Percentiles rank a stretch among this genome's conserved stretches.
phyloP scores from a whole-genome alignment of 2,113 vertebrate genomes.

The Heloderma charlesbogerti region DNA sequence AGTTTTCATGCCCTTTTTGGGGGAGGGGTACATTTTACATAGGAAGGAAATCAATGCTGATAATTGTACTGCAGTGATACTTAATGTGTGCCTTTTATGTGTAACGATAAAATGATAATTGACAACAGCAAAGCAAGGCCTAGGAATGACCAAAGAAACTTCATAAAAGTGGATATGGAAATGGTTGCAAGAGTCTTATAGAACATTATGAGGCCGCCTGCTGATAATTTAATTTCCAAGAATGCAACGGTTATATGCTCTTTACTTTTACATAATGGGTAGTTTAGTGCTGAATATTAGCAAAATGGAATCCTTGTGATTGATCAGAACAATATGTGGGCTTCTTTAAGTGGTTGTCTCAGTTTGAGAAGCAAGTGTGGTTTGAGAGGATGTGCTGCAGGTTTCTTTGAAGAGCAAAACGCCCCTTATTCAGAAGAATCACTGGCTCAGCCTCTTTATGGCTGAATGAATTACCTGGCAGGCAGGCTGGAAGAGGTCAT shows the following conservation, averaged over 20 bases:
- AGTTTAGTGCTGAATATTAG: conserved; percentile 41
- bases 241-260: conserved; percentile 27
- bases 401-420: too few species aligned
- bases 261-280: conserved; percentile 30
- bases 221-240: conserved; percentile 33
- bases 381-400: too few species aligned
- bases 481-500: too few species aligned
- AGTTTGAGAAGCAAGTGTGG: conserved; percentile 17
- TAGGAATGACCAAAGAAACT: conserved; percentile 11
- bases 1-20: conserved; percentile 8
- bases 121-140: not conserved
- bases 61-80: conserved; percentile 38
- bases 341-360: conserved; percentile 29
- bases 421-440: too few species aligned
- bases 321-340: conserved; percentile 33
- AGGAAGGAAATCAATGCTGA: conserved; percentile 28
- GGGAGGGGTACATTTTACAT: conserved; percentile 9
- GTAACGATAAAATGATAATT: not conserved
- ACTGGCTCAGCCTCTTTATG: too few species aligned
- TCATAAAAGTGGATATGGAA: conserved; percentile 33
- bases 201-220: conserved; percentile 11
- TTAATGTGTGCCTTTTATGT: not conserved
- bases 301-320: conserved; percentile 19
- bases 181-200: conserved; percentile 26
- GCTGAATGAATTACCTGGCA: too few species aligned